Conservation (phyloP, 1,140 invertebrate species). For the Monochamus saltuarius region DNA sequence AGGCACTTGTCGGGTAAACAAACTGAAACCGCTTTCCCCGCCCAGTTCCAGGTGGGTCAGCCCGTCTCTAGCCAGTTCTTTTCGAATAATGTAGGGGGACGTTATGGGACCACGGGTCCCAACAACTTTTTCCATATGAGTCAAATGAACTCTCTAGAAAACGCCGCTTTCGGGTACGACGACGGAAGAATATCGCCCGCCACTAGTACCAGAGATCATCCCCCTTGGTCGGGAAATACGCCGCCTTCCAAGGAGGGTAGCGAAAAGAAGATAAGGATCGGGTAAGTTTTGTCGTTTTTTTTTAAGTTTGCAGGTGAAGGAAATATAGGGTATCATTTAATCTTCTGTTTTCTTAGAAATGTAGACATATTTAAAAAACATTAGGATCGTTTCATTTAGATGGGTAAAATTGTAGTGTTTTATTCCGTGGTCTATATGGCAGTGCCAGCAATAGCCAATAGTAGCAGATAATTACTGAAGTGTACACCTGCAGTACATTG, state of each 20-base stretch:
- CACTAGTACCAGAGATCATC: not conserved
- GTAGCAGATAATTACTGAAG: no score
- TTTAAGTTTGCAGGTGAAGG: no score
- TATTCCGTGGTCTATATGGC: no score
- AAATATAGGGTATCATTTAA: no score
- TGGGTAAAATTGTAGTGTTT: no score
- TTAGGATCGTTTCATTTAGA: no score
- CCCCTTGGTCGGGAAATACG: slow-evolving; percentile 37
- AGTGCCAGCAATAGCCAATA: no score
- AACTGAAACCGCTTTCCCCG: slow-evolving; percentile 15
- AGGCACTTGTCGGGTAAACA: slow-evolving; percentile 14
- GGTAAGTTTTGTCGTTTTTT: slow-evolving; percentile 1
- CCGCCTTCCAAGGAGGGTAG: slow-evolving; percentile 38
- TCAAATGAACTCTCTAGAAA: not conserved
- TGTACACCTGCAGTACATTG: no score
- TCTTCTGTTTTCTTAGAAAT: no score
- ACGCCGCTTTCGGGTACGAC: not conserved
- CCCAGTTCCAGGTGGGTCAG: slow-evolving; percentile 45
- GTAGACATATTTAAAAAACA: no score
- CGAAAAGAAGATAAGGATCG: slow-evolving; percentile 10
- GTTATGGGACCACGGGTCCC: not conserved
- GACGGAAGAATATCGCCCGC: not conserved
- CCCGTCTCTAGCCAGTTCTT: slow-evolving; percentile 47
- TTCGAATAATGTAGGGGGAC: slow-evolving; percentile 3
- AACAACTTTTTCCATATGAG: not conserved